Evolutionary conservation across 2,113 vertebrate genomes (phyloP), one percentile per base, ranked within the genome.

Genomic region (Antidorcas marsupialis): DNA sequence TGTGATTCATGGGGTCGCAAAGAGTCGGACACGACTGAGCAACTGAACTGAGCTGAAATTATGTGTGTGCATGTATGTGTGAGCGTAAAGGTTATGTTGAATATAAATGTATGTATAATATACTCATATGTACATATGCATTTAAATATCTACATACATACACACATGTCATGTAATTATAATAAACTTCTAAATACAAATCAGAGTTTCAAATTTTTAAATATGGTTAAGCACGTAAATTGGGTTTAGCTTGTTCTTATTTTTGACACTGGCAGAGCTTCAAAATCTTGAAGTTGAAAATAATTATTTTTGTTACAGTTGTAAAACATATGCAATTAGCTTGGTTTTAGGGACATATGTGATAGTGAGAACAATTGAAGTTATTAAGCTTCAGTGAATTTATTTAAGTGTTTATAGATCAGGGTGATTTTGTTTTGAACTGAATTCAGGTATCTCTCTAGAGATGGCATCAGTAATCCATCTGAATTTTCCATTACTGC

Each of bases 401-500:
- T 93, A 95, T 92, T 95, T 91, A 93, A 96, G 83, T 83, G 55
- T 90, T 98, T 98, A 87, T 13, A 60, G 59, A 90, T 97, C 52
- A 82, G 74, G 39, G 21, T 95, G 47, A 91, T 96, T 96, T 96
- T 98, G 36, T 95, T 96, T 96, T 90, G 93, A 78, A 90, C 81
- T 94, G 57, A 89, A 93, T 97, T 97, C 89, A 82, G 86, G 64
- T 94, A 78, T 92, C 78, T 98, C 0, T 0, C 96, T 85, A 94
- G 97, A 92, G 95, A 67, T 94, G 52, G 45, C 85, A 88, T 96
- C 97, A 87, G 53, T 91, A 95, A 97, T 98, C 55, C 89, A 86
- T 91, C 78, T 94, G 92, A 97, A 98, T 98, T 98, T 97, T 98
- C 90, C 74, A 93, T 94, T 91, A 95, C 53, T 97, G 50, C 52